These are phyloP conservation scores for Bombus pascuorum DNA, from an alignment of 1,140 invertebrate species.

Conservation along the genomic window DNA sequence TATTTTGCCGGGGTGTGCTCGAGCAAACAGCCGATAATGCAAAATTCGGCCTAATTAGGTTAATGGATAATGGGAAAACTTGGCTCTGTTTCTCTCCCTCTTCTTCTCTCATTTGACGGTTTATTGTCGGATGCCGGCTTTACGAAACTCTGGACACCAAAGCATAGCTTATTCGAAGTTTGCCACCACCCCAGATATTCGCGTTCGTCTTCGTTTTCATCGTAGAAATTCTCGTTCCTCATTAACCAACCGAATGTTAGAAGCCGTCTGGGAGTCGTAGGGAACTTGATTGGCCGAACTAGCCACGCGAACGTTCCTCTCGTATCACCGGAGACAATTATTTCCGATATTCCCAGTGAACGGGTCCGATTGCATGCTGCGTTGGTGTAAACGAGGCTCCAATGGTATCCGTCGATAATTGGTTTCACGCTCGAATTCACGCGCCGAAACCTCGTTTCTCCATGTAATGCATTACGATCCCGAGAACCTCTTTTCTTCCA, in stretches of 20 bases:
- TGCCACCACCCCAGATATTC: conserved; percentile 29
- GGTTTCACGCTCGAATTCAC: conserved; percentile 48
- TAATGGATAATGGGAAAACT: conserved; percentile 80
- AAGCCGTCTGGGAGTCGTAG: background rate
- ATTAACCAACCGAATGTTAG: conserved; percentile 54
- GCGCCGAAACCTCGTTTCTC: conserved; percentile 18
- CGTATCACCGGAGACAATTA: conserved; percentile 54
- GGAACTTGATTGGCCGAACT: background rate
- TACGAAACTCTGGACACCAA: conserved; percentile 65
- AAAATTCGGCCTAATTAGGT: conserved; percentile 79
- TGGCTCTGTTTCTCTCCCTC: conserved; percentile 55
- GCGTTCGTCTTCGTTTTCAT: conserved; percentile 24
- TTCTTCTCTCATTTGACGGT: conserved; percentile 68
- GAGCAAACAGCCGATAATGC: conserved; percentile 69
- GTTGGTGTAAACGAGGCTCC: conserved; percentile 29
- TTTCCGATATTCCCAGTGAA: conserved; percentile 60
- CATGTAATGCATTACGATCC: conserved; percentile 7
- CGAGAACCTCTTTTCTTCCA: background rate
- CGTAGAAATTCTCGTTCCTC: conserved; percentile 65
- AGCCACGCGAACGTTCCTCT: conserved; percentile 6
- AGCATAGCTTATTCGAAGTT: conserved; percentile 71
- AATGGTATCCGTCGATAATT: conserved; percentile 57
- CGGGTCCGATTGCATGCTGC: conserved; percentile 32
- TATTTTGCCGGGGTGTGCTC: conserved; percentile 50
- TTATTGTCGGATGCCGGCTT: conserved; percentile 74